These are phyloP conservation scores for Anthopleura xanthogrammica DNA, from an alignment of 92 coral and sea anemone genomes.

Conservation along the genomic window DNA sequence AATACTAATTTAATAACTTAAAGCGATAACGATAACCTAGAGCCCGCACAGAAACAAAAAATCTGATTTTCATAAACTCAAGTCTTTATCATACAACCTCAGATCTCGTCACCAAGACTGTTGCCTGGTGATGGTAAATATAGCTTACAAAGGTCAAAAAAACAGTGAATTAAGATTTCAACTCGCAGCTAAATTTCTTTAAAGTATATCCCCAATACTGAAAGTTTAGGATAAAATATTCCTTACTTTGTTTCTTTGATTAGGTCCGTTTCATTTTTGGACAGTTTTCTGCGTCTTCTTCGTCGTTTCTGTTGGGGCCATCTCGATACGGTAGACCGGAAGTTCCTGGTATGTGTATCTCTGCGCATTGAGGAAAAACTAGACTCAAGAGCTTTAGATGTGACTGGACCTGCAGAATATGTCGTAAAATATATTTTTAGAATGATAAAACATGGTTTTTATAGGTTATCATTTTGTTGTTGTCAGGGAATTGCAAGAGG, in stretches of 20 bases:
- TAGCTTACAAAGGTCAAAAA: background rate
- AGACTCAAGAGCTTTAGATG: background rate
- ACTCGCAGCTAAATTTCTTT: background rate
- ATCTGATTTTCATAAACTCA: background rate
- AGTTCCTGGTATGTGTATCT: conserved; percentile 16
- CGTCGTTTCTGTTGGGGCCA: conserved; percentile 62
- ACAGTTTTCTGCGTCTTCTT: conserved; percentile 23
- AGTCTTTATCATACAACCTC: background rate
- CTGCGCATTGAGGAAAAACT: conserved; percentile 17
- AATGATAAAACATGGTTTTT: background rate
- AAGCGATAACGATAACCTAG: background rate
- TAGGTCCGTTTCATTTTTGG: background rate
- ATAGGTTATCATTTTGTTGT: background rate
- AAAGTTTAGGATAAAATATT: background rate
- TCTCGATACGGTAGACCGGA: conserved; percentile 52
- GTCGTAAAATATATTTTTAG: background rate
- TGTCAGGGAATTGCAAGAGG: background rate
- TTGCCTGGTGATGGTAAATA: background rate
- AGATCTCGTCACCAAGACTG: background rate
- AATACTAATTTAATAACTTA: background rate
- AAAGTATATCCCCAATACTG: background rate
- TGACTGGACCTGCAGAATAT: conserved; percentile 1
- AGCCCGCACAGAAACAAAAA: background rate
- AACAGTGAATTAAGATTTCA: background rate
- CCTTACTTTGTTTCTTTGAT: conserved; percentile 3